phyloP scores from a whole-genome alignment of 1,140 invertebrate genomes.

The Fopius arisanus region DNA sequence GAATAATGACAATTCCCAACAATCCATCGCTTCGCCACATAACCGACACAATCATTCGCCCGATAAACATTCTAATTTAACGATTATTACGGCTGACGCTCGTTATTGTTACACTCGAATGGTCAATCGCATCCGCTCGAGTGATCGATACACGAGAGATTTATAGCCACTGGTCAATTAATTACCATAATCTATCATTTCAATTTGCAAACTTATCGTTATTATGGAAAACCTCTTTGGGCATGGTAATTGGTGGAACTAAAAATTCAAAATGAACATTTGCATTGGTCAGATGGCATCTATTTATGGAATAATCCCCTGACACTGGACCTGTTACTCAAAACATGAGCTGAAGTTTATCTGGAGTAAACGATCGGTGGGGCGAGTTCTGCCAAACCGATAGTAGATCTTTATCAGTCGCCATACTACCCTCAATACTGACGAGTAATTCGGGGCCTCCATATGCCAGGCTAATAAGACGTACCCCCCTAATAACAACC shows the following conservation, averaged over 20 bases:
- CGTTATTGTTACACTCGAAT: constrained; percentile 36
- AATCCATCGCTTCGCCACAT: constrained; percentile 23
- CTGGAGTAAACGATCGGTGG: constrained; percentile 25
- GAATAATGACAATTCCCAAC: constrained; percentile 33
- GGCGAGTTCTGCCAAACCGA: background rate
- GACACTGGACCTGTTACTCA: constrained; percentile 61
- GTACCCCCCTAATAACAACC: constrained; percentile 18
- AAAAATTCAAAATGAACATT: too few species aligned
- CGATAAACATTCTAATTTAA: constrained; percentile 35
- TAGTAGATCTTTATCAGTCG: constrained; percentile 28
- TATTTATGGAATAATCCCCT: constrained; percentile 57
- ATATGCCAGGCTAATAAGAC: constrained; percentile 62
- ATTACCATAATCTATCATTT: background rate
- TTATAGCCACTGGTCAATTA: background rate
- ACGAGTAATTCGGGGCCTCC: constrained; percentile 53
- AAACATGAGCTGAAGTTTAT: constrained; percentile 31
- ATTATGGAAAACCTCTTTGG: too few species aligned
- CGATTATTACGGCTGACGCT: constrained; percentile 29
- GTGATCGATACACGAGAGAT: constrained; percentile 26
- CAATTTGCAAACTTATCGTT: too few species aligned
- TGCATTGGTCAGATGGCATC: too few species aligned
- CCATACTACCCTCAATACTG: constrained; percentile 49
- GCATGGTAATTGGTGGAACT: too few species aligned
- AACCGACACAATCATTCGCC: constrained; percentile 3
- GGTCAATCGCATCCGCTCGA: background rate